Evolutionary conservation across 1,140 invertebrate species (phyloP).

Genomic region (Lucilia cuprina): DNA sequence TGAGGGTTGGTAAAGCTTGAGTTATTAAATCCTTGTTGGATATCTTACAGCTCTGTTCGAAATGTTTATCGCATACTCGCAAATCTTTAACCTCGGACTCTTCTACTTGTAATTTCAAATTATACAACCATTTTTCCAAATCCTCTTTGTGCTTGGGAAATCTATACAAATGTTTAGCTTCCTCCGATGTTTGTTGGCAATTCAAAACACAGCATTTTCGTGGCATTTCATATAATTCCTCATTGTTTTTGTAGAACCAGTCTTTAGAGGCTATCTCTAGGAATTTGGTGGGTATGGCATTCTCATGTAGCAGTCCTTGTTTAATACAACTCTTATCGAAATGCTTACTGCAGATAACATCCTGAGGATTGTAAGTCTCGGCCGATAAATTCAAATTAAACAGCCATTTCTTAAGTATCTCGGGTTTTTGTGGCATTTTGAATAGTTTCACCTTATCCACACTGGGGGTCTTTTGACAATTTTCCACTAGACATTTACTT

Average conservation of each 20-base stretch:
- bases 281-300: slow-evolving; percentile 20
- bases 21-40: neutral
- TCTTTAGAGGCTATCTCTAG: neutral
- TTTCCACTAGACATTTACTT: slow-evolving; percentile 15
- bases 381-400: neutral
- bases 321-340: neutral
- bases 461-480: slow-evolving; percentile 12
- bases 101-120: neutral
- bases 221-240: neutral
- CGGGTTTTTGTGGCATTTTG: neutral
- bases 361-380: neutral
- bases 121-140: slow-evolving; percentile 3
- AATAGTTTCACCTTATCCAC: slow-evolving; percentile 15
- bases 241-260: slow-evolving; percentile 17
- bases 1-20: neutral
- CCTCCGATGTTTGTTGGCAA: neutral
- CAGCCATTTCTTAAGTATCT: neutral
- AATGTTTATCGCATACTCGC: neutral
- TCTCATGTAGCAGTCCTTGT: slow-evolving; percentile 12
- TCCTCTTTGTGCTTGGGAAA: slow-evolving; percentile 24
- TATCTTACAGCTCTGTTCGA: neutral
- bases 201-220: neutral
- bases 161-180: neutral
- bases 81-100: neutral
- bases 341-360: slow-evolving; percentile 1